A percentile compares a stretch with the other conserved stretches of the same genome.
Conservation (phyloP, 2,113 vertebrate genomes). For the Colaptes auratus region DNA sequence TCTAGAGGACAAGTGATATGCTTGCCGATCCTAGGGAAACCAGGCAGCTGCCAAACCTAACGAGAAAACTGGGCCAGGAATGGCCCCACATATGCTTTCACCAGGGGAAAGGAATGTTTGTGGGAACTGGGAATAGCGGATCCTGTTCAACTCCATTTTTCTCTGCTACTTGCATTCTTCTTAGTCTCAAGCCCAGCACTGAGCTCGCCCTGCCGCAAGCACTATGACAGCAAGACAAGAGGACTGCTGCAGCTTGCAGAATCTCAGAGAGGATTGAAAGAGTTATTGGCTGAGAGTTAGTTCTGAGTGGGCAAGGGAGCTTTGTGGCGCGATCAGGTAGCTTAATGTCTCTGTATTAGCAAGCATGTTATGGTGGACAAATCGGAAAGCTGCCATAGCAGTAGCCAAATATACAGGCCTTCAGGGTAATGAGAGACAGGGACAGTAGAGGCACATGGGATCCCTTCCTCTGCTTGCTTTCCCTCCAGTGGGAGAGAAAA, state of each 20-base stretch:
- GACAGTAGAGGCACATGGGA: neutral
- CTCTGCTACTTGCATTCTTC: neutral
- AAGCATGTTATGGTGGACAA: neutral
- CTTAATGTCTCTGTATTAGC: neutral
- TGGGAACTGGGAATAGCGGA: conserved; percentile 22
- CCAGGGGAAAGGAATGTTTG: conserved; percentile 48
- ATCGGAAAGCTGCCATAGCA: neutral
- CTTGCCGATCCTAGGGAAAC: neutral
- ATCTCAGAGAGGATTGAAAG: neutral
- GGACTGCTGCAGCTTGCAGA: neutral
- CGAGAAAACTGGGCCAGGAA: conserved; percentile 21
- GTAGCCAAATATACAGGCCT: neutral
- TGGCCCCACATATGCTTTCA: neutral
- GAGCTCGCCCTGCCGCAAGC: neutral
- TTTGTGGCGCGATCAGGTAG: neutral
- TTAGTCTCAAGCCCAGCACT: neutral
- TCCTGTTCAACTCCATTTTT: neutral
- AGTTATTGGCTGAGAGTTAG: neutral
- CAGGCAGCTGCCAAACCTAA: conserved; percentile 9
- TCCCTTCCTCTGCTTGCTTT: neutral
- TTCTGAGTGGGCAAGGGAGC: neutral
- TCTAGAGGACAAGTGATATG: conserved; percentile 8
- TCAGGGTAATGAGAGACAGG: rapidly evolving
- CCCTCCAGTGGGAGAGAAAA: neutral
- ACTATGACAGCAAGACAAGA: rapidly evolving